Evolutionary conservation across 2,113 vertebrate genomes (phyloP), one percentile per base, ranked within the genome.

Genomic region (Corydoras maculifer): DNA sequence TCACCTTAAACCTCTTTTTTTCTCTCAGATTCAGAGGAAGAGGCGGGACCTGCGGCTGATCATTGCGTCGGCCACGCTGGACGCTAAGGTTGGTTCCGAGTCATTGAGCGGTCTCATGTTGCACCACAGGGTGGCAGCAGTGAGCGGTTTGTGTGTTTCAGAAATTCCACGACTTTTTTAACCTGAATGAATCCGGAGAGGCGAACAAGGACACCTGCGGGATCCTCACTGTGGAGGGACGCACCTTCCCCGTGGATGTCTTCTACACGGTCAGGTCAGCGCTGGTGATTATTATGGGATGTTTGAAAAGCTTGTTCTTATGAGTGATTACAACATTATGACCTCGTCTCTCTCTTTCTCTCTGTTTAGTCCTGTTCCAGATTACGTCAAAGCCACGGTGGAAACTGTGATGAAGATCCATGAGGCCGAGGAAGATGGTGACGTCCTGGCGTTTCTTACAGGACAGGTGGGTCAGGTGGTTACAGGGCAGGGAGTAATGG

Each of bases 121-220:
- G 3, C 9, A 10, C 13, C 10, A 53, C 35, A 43, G 7, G 35
- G 35, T 4, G 35, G 35, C 35, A 5, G 35, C 35, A 43, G 35
- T 43, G 35, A 43, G 35, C 35, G 4, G 35, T 43, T 43, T 43
- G 10, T 53, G 51, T 68, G 58, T 12, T 68, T 3, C 15, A 99
- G 97, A 99, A 97, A 94, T 99, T 99, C 84, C 91, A 91, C 9
- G 91, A 95, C 84, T 99, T 98, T 87, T 99, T 98, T 82, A 99
- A 99, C 82, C 90, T 94, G 65, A 99, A 99, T 1, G 94, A 99
- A 53, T 89, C 92, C 0, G 88, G 84, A 53, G 96, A 99, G 80
- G 90, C 93, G 59, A 89, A 80, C 79, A 95, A 95, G 82, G 97
- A 99, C 81, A 99, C 97, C 0, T 97, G 95, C 68, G 93, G 93